These are phyloP conservation scores for Venustaconcha ellipsiformis DNA, from an alignment of 1,140 invertebrate species.

Conservation along the genomic window DNA sequence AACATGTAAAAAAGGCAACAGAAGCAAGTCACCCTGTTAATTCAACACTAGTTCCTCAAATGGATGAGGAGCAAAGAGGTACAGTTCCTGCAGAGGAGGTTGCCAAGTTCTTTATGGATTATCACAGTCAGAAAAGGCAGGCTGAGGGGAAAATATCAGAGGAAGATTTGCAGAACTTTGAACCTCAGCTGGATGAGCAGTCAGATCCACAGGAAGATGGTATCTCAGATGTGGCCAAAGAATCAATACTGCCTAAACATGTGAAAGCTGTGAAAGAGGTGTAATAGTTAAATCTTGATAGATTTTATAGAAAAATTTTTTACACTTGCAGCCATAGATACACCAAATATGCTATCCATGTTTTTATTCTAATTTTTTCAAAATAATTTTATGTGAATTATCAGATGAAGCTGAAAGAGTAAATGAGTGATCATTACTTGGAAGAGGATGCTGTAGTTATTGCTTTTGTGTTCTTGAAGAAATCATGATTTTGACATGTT, in stretches of 20 bases:
- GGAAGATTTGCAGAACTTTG: constrained; percentile 25
- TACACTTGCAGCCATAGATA: too few species aligned
- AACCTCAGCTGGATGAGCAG: constrained; percentile 23
- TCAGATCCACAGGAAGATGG: constrained; percentile 14
- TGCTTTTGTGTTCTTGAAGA: neutral
- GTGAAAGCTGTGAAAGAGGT: constrained; percentile 51
- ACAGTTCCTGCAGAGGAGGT: constrained; percentile 8
- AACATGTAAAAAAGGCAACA: too few species aligned
- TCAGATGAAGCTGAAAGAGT: too few species aligned
- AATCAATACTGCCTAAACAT: constrained; percentile 46
- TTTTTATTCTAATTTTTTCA: too few species aligned
- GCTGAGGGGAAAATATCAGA: constrained; percentile 35
- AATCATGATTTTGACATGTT: too few species aligned
- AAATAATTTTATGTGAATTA: too few species aligned
- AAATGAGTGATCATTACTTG: neutral
- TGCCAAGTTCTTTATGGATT: constrained; percentile 28
- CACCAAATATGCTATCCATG: too few species aligned
- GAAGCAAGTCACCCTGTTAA: too few species aligned
- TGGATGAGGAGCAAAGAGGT: too few species aligned
- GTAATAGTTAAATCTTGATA: neutral
- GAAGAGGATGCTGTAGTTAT: neutral
- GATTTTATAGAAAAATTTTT: neutral
- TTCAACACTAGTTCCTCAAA: too few species aligned
- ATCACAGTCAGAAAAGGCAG: constrained; percentile 35
- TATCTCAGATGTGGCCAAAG: constrained; percentile 16